Evolutionary conservation across 37 sponge, comb jelly and placozoan genomes (phyloP).

Genomic region (Mnemiopsis leidyi): DNA sequence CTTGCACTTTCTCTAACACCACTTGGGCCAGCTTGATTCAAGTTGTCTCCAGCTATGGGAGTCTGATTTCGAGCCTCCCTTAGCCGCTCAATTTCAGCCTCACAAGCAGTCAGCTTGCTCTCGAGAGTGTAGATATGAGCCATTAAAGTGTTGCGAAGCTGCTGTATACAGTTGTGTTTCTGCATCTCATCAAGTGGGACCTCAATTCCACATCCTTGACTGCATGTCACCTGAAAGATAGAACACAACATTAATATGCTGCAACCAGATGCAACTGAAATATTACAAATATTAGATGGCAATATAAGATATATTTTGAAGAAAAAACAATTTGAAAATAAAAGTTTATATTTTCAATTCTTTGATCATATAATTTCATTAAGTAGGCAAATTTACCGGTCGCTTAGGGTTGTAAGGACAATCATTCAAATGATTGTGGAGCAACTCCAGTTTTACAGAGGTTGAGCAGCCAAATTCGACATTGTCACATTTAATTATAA

Average conservation of each 20-base stretch:
- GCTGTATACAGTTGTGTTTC: constrained; percentile 77
- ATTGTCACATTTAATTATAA: constrained; percentile 85
- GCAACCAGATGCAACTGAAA: too few species aligned
- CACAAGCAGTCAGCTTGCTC: not conserved
- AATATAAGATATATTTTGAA: too few species aligned
- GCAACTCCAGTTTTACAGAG: constrained; percentile 75
- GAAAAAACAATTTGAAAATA: too few species aligned
- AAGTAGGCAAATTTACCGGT: constrained; percentile 75
- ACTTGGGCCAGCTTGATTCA: not conserved
- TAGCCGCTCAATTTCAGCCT: constrained; percentile 61
- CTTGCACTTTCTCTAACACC: not conserved
- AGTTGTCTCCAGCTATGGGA: constrained; percentile 67
- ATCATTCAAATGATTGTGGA: constrained; percentile 74
- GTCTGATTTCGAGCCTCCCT: constrained; percentile 76
- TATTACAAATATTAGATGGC: too few species aligned
- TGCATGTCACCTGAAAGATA: constrained; percentile 69
- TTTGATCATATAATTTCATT: too few species aligned
- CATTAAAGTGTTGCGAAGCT: constrained; percentile 70
- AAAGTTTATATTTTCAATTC: too few species aligned
- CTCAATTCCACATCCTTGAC: constrained; percentile 81
- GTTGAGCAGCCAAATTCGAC: constrained; percentile 81
- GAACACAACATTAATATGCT: too few species aligned
- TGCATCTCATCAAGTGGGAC: constrained; percentile 82
- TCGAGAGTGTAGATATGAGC: constrained; percentile 62
- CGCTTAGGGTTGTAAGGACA: constrained; percentile 88